Conservation (phyloP, 2,797 vertebrate genomes). For the Hozukius guyotensis region DNA sequence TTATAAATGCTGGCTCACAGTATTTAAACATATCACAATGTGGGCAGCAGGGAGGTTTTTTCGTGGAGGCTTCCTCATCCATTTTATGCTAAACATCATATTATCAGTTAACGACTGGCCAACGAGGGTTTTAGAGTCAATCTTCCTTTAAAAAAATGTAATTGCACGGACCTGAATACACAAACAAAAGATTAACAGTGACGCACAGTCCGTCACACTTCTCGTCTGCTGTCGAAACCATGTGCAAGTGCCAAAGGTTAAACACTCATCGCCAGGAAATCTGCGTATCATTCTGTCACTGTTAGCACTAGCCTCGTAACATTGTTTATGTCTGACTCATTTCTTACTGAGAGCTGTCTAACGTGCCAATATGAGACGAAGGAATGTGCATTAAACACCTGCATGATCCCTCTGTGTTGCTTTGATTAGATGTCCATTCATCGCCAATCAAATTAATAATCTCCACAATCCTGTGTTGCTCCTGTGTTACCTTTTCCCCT, state of each 20-base stretch:
- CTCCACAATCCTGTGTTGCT: conserved; percentile 53
- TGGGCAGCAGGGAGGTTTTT: conserved; percentile 12
- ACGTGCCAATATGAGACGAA: conserved; percentile 54
- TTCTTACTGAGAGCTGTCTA: conserved; percentile 56
- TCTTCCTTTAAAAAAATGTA: background rate
- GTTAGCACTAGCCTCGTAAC: conserved; percentile 54
- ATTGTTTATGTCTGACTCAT: conserved; percentile 57
- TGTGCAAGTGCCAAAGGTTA: conserved; percentile 71
- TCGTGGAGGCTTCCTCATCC: background rate
- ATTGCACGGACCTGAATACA: conserved; percentile 24
- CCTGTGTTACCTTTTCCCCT: conserved; percentile 45
- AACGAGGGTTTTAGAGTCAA: background rate
- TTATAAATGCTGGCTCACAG: conserved; percentile 21
- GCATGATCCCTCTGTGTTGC: conserved; percentile 73
- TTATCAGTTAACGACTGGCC: background rate
- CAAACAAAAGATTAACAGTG: background rate
- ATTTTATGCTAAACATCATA: conserved; percentile 11
- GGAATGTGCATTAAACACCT: conserved; percentile 67
- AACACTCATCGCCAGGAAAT: conserved; percentile 27
- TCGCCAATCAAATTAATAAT: conserved; percentile 61
- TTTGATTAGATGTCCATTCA: conserved; percentile 72
- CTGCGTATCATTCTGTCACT: conserved; percentile 44
- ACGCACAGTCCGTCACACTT: conserved; percentile 1
- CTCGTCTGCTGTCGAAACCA: conserved; percentile 33
- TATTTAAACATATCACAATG: conserved; percentile 28